Evolutionary conservation across 1,140 invertebrate species (phyloP).

Genomic region (Prorops nasuta): DNA sequence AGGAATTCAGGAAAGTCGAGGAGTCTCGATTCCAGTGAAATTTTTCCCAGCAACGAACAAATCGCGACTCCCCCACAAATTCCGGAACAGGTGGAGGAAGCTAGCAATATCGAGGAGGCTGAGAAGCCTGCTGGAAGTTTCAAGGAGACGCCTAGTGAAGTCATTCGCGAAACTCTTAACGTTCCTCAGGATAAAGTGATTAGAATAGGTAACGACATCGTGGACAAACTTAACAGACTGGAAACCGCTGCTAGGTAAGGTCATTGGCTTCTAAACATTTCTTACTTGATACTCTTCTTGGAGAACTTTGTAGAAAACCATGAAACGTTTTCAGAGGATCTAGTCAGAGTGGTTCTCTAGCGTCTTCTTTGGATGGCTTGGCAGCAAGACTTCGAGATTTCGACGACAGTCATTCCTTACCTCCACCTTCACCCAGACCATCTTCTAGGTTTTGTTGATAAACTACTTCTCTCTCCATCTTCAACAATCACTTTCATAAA

Average conservation of each 20-base stretch:
- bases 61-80: constrained; percentile 38
- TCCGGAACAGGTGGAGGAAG: constrained; percentile 49
- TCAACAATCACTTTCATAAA: too few relatives aligned
- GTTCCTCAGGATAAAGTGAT: background rate
- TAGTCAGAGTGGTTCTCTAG: constrained; percentile 46
- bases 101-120: constrained; percentile 14
- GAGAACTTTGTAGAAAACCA: too few relatives aligned
- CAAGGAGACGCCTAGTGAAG: background rate
- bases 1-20: constrained; percentile 78
- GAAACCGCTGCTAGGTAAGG: constrained; percentile 33
- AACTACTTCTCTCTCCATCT: too few relatives aligned
- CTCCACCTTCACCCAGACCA: constrained; percentile 52
- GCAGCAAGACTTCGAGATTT: constrained; percentile 48
- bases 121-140: background rate
- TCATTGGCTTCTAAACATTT: background rate
- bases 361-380: constrained; percentile 49
- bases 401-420: constrained; percentile 49
- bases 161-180: background rate
- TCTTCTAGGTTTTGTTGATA: constrained; percentile 38
- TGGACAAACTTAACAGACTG: constrained; percentile 8
- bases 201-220: background rate
- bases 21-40: constrained; percentile 79
- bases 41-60: constrained; percentile 58
- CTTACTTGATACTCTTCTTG: too few relatives aligned
- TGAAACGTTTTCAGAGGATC: constrained; percentile 36